Conservation (phyloP, 1,140 invertebrate genomes). For the Zaprionus gabonicus region DNA sequence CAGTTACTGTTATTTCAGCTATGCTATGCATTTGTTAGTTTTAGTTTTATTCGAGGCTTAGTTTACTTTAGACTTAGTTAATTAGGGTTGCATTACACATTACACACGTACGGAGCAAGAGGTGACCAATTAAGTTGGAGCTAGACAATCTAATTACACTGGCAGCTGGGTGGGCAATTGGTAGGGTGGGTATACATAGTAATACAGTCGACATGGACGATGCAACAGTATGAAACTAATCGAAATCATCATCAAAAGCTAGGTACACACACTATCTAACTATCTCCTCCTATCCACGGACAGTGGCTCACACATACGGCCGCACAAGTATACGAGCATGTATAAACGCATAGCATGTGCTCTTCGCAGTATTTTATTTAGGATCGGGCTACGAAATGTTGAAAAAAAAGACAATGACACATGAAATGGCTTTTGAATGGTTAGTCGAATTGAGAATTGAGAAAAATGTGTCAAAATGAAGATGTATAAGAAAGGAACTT, state of each 20-base stretch:
- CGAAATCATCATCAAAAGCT: neutral
- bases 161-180: conserved; percentile 16
- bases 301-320: conserved; percentile 42
- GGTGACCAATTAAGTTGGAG: conserved; percentile 42
- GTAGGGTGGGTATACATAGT: neutral
- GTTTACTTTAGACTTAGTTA: conserved; percentile 48
- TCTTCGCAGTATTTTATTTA: conserved; percentile 81
- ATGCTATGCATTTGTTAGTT: conserved; percentile 59
- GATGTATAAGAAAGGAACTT: conserved; percentile 17
- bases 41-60: conserved; percentile 13
- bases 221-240: neutral
- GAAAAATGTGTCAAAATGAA: conserved; percentile 48
- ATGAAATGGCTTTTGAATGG: conserved; percentile 84
- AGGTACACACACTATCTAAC: neutral
- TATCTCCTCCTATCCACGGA: conserved; percentile 1
- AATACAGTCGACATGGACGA: neutral
- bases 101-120: conserved; percentile 53
- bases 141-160: conserved; percentile 58
- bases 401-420: conserved; percentile 80
- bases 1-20: conserved; percentile 25
- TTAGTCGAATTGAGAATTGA: conserved; percentile 60
- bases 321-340: conserved; percentile 49
- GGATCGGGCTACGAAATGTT: conserved; percentile 79
- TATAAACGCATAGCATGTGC: conserved; percentile 62
- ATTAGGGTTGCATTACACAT: conserved; percentile 59